Percentiles rank a stretch among this genome's conserved stretches.
Conservation (phyloP, 1,140 invertebrate species). For the Onthophagus taurus region DNA sequence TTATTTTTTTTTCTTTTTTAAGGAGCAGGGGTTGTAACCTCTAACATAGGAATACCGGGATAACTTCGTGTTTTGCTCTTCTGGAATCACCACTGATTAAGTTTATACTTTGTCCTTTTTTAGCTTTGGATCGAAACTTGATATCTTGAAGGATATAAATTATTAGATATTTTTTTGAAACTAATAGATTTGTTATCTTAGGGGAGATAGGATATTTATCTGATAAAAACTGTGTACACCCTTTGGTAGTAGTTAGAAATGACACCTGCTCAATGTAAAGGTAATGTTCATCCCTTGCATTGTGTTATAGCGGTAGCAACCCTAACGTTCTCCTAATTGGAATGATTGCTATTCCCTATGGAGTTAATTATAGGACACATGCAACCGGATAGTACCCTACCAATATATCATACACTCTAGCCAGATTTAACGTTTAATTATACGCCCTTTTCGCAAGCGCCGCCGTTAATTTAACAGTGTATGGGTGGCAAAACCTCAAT, state of each 20-base stretch:
- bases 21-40: no score
- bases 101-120: no score
- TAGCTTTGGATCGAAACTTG: no score
- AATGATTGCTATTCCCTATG: conserved; percentile 33
- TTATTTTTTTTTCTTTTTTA: no score
- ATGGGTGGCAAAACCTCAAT: neutral
- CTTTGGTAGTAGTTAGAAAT: neutral
- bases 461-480: conserved; percentile 1
- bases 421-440: conserved; percentile 25
- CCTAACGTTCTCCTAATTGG: conserved; percentile 25
- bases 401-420: conserved; percentile 27
- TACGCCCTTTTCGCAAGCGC: neutral
- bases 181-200: neutral
- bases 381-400: conserved; percentile 24
- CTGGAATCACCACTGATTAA: no score
- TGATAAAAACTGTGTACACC: neutral
- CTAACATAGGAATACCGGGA: no score
- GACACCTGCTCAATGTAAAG: neutral
- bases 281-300: neutral
- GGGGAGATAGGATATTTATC: neutral
- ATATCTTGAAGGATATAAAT: neutral
- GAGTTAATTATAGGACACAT: conserved; percentile 35
- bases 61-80: no score
- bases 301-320: conserved; percentile 1
- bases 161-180: neutral